These are phyloP conservation scores for Malurus melanocephalus DNA, from an alignment of 2,113 vertebrate species.

Conservation along the genomic window DNA sequence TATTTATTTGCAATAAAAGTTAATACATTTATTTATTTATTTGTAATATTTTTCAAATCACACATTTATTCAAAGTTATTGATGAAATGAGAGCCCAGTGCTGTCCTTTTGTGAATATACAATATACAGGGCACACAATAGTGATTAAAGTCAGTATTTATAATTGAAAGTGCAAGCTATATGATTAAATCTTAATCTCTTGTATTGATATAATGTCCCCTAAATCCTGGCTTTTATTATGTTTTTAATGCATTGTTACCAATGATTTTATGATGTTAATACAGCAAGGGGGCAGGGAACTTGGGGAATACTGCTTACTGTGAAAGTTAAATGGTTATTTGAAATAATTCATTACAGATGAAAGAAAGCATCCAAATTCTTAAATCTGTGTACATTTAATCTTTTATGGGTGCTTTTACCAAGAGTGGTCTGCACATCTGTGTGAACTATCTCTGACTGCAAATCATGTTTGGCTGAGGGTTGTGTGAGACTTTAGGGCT, in stretches of 20 bases:
- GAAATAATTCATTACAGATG: neutral
- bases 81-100: neutral
- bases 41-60: neutral
- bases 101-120: neutral
- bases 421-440: neutral
- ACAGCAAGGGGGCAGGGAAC: neutral
- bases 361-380: neutral
- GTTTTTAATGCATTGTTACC: neutral
- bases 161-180: neutral
- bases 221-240: neutral
- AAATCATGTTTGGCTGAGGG: constrained; percentile 2
- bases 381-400: neutral
- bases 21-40: too few relatives aligned
- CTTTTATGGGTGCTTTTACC: neutral
- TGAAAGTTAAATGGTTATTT: neutral
- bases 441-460: neutral
- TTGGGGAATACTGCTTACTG: neutral
- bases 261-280: neutral
- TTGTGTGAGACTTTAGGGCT: constrained; percentile 19
- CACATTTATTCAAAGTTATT: neutral
- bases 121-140: neutral
- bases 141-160: neutral
- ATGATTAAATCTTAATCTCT: neutral
- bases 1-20: too few relatives aligned
- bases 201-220: neutral